A percentile compares a stretch with the other conserved stretches of the same genome.
phyloP scores from a whole-genome alignment of 2,797 vertebrate species.

The Rachycentron canadum region DNA sequence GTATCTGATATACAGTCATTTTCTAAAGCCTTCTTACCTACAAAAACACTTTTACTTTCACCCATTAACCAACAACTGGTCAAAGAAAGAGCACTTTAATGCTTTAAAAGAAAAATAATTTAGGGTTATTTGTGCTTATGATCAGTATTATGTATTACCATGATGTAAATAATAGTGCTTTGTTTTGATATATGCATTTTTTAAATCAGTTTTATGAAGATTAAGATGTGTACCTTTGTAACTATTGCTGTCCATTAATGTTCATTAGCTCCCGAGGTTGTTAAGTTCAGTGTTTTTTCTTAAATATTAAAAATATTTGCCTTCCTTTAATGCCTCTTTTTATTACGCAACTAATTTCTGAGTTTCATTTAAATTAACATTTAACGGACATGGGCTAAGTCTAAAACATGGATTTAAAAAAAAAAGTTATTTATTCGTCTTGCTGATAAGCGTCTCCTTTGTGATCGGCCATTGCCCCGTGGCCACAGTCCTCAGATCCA shows the following conservation, averaged over 20 bases:
- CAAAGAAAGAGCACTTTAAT: slow-evolving; percentile 83
- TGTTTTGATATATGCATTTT: slow-evolving; percentile 76
- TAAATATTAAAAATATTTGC: slow-evolving; percentile 66
- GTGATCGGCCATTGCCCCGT: not conserved
- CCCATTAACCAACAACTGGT: slow-evolving; percentile 53
- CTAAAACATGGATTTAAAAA: not conserved
- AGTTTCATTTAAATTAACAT: not conserved
- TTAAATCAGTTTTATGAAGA: slow-evolving; percentile 71
- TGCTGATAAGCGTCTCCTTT: accelerated
- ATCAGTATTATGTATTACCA: slow-evolving; percentile 86
- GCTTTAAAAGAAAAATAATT: slow-evolving; percentile 75
- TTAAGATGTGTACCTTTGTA: slow-evolving; percentile 62
- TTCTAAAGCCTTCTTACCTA: slow-evolving; percentile 20
- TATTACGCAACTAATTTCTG: not conserved
- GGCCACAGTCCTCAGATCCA: not conserved
- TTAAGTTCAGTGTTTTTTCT: slow-evolving; percentile 72
- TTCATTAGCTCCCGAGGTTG: slow-evolving; percentile 64
- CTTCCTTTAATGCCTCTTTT: slow-evolving; percentile 30
- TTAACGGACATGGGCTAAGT: not conserved
- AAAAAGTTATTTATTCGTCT: not conserved
- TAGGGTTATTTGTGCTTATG: slow-evolving; percentile 72
- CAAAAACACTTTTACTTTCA: slow-evolving; percentile 29
- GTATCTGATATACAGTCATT: slow-evolving; percentile 30
- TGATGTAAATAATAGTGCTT: slow-evolving; percentile 77
- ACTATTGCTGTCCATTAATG: slow-evolving; percentile 66